phyloP scores from a whole-genome alignment of 2,113 vertebrate species.

The Hypanus sabinus region DNA sequence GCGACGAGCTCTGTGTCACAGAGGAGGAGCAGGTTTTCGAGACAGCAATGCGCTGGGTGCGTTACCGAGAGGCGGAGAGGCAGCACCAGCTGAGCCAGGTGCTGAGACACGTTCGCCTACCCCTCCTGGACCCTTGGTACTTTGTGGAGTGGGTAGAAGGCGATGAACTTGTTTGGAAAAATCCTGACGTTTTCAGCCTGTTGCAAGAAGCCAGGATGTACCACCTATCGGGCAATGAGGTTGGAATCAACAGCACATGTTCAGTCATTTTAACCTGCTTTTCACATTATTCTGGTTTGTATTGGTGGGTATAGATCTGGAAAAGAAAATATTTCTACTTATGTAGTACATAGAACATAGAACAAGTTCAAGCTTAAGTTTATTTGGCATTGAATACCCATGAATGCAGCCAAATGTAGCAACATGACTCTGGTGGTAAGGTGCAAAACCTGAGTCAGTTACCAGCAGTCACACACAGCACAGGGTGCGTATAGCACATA shows the following conservation, averaged over 20 bases:
- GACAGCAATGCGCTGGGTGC: conserved; percentile 78
- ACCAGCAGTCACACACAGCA: no score
- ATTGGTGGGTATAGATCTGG: not conserved
- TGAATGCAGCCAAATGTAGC: no score
- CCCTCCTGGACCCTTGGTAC: conserved; percentile 82
- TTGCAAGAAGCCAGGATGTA: conserved; percentile 86
- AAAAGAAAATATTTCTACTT: not conserved
- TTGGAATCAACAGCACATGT: conserved; percentile 45
- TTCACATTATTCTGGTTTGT: not conserved
- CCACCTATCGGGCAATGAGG: conserved; percentile 86
- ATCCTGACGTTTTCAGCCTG: conserved; percentile 75
- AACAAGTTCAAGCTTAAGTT: no score
- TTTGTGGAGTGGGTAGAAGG: conserved; percentile 88
- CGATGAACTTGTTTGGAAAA: conserved; percentile 72
- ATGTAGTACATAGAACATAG: not conserved
- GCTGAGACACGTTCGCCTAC: conserved; percentile 73
- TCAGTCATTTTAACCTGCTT: not conserved
- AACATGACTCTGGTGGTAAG: no score
- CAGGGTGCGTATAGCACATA: no score
- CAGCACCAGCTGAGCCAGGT: conserved; percentile 58
- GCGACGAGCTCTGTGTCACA: conserved; percentile 75
- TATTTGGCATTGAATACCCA: no score
- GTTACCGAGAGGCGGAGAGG: conserved; percentile 61
- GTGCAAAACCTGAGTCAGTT: no score
- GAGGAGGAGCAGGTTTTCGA: conserved; percentile 84